Base-by-base conservation (phyloP, 2,113 vertebrate species). In the Jaculus jaculus region DNA sequence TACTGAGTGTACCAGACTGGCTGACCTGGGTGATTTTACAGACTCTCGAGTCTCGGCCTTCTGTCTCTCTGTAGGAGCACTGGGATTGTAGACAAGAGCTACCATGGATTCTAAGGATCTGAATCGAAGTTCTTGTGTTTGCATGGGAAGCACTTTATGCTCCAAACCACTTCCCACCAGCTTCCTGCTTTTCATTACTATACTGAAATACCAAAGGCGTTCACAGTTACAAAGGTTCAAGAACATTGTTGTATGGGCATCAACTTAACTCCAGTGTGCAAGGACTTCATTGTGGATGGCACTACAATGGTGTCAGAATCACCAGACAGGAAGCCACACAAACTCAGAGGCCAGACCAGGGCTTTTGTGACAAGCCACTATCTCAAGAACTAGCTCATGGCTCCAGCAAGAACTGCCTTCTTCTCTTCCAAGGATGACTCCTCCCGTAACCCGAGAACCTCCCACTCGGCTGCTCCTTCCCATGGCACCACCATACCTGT, bases 221-320 rank as follows among this genome's bases (percentile, higher is more conserved):
- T 66, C 51, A n/a, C 4, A 61, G 7, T 39, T 71, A 4, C 12
- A 34, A 71, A 42, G 21, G 12, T 32, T 42, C n/a, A 30, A 23
- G n/a, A 7, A 26, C 20, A 12, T 68, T 26, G 7, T 68, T 26
- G 6, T 0, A 1, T 10, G 6, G 1, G 2, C 21, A 42, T 20
- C 18, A n/a, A 42, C 3, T 65, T 54, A 77, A 4, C 7, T 32
- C 7, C 26, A n/a, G 23, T 34, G 37, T n/a, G 9, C n/a, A 37
- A 28, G 24, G 9, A 21, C 16, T 0, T 66, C 42, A 24, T 5
- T 24, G 61, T 15, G 15, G 26, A 58, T 51, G 34, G 42, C 10
- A 7, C 17, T 34, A 37, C 18, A 32, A 17, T 39, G 1, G 7
- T 39, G 12, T 18, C 17, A 58, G 18, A 20, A 74, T 39, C 28